Conservation (phyloP, 2,113 vertebrate genomes). For the Vireo altiloquus region DNA sequence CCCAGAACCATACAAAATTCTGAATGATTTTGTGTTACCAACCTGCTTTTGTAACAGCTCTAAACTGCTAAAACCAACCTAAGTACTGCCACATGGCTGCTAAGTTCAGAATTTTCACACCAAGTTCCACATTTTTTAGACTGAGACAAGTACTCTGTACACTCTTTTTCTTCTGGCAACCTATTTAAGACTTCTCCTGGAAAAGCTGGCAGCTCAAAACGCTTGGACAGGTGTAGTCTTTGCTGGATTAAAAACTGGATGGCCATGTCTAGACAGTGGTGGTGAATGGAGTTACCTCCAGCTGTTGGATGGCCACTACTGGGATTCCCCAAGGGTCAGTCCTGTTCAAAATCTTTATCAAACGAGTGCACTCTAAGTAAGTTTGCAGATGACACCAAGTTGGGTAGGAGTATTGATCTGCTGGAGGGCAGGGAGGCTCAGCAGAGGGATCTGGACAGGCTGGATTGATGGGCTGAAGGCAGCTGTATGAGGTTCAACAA, state of each 20-base stretch:
- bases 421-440: background rate
- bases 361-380: rapidly evolving
- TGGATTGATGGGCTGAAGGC: background rate
- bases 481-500: background rate
- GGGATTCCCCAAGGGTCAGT: background rate
- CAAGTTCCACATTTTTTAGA: background rate
- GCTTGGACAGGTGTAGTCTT: background rate
- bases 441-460: background rate
- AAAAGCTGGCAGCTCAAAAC: background rate
- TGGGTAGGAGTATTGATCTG: background rate
- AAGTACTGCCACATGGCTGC: background rate
- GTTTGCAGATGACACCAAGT: background rate
- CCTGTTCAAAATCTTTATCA: background rate
- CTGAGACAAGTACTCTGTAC: background rate
- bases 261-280: background rate
- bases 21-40: background rate
- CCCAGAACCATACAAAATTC: background rate
- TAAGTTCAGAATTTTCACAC: background rate
- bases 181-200: background rate
- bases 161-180: background rate
- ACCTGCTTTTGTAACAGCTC: background rate
- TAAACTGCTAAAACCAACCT: background rate
- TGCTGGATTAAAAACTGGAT: background rate
- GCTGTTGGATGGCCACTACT: background rate
- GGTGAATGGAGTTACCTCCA: background rate